Evolutionary conservation across 1,140 invertebrate species (phyloP).

Genomic region (Drosophila triauraria): DNA sequence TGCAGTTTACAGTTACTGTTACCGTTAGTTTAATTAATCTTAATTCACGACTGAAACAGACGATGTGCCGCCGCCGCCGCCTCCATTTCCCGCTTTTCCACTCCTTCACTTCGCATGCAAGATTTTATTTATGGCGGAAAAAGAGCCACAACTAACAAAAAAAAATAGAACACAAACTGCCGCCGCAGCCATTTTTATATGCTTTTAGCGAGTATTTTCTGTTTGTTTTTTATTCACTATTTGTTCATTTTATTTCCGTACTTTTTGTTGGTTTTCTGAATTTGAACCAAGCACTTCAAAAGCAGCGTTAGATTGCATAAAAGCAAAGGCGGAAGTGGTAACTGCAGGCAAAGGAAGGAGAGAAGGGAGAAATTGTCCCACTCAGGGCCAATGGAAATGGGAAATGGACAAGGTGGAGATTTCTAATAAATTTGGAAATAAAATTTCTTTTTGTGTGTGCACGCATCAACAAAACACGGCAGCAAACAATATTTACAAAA

Average conservation of each 20-base stretch:
- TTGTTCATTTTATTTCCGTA: conserved; percentile 39
- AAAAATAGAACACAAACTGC: conserved; percentile 14
- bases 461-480: conserved; percentile 59
- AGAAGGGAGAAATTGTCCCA: not conserved
- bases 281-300: conserved; percentile 63
- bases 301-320: conserved; percentile 56
- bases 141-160: conserved; percentile 13
- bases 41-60: conserved; percentile 79
- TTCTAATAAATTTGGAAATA: conserved; percentile 71
- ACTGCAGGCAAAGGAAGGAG: conserved; percentile 20
- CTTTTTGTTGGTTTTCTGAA: conserved; percentile 28
- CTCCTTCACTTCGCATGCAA: conserved; percentile 71
- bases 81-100: conserved; percentile 23
- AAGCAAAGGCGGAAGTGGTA: conserved; percentile 62
- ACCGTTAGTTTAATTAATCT: conserved; percentile 81
- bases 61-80: conserved; percentile 38
- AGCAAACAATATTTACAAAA: conserved; percentile 57
- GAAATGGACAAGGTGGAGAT: conserved; percentile 26
- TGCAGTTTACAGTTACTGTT: conserved; percentile 66
- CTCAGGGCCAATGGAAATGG: conserved; percentile 18
- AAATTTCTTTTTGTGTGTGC: conserved; percentile 56
- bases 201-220: conserved; percentile 53
- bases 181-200: conserved; percentile 60
- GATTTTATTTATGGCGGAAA: conserved; percentile 75
- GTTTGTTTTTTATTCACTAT: conserved; percentile 34